Evolutionary conservation across 2,888 invertebrate species (phyloP).

Genomic region (Nezara viridula): DNA sequence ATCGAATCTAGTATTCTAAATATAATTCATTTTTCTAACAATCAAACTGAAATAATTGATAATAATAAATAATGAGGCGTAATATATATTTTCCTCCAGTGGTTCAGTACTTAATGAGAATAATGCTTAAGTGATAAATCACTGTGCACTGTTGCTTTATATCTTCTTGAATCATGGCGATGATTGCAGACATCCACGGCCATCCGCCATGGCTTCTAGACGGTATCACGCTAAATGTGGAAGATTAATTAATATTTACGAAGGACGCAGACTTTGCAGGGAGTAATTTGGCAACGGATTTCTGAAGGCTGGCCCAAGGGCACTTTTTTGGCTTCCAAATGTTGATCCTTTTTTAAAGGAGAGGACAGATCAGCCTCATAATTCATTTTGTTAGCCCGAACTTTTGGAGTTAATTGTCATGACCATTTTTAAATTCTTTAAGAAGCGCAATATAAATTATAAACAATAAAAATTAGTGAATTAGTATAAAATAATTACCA

Average conservation of each 20-base stretch:
- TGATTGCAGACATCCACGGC: neutral
- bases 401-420: neutral
- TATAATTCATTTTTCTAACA: too few species aligned
- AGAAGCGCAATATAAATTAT: too few species aligned
- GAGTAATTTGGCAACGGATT: neutral
- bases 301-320: neutral
- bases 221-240: neutral
- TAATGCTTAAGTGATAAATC: neutral
- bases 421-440: neutral
- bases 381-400: neutral
- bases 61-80: too few species aligned
- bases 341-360: neutral
- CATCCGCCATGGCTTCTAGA: neutral
- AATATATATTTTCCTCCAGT: too few species aligned
- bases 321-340: neutral
- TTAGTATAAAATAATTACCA: too few species aligned
- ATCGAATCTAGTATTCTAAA: too few species aligned
- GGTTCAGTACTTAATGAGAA: neutral
- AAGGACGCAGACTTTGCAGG: neutral
- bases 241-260: slow-evolving; percentile 23
- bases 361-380: neutral
- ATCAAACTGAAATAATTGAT: too few species aligned
- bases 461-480: too few species aligned
- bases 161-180: neutral
- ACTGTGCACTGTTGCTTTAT: neutral